Evolutionary conservation across 2,888 invertebrate genomes (phyloP), one percentile per base, ranked within the genome.

Genomic region (Drosophila seclusa): DNA sequence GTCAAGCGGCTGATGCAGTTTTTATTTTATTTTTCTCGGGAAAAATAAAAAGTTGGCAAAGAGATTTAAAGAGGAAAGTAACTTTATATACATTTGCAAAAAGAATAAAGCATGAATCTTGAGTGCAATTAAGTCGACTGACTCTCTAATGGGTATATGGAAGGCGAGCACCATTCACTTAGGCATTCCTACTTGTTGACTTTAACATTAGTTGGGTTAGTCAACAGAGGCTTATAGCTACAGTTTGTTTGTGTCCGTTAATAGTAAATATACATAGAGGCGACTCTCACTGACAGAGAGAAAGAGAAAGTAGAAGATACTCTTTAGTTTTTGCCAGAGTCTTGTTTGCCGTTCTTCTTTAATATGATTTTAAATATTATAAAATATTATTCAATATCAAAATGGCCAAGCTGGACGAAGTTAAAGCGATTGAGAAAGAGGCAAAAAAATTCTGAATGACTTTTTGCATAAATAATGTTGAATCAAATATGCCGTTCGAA

Each of bases 171-270:
- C 18, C 11, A 4, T 27, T 4, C 2, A 16, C 11, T n/a, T 7
- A 7, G 11, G 27, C 21, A 13, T 32, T 68, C 13, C 13, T 31
- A n/a, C 16, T 38, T 79, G 65, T 75, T 66, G 42, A 75, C 49
- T 65, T 70, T 36, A 27, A 50, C 52, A 63, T 50, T 79, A 76
- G 60, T 36, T n/a, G 11, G 48, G 24, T 60, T 27, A 32, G 52
- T 66, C 52, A 72, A 67, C 34, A 67, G 58, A 52, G 18, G 38
- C 53, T 67, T 73, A 57, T 68, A 45, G 16, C 8, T 54, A 36
- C 32, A 40, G 53, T 38, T 57, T 61, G 31, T 34, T 66, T 58
- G 42, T 52, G 42, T 65, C 45, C 18, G 40, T 55, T 55, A 16
- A 65, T 55, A 29, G 40, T 16, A 55, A 55, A 55, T n/a, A 34